Base-by-base conservation (phyloP, 1,140 invertebrate species). In the Leptestheria dahalacensis region DNA sequence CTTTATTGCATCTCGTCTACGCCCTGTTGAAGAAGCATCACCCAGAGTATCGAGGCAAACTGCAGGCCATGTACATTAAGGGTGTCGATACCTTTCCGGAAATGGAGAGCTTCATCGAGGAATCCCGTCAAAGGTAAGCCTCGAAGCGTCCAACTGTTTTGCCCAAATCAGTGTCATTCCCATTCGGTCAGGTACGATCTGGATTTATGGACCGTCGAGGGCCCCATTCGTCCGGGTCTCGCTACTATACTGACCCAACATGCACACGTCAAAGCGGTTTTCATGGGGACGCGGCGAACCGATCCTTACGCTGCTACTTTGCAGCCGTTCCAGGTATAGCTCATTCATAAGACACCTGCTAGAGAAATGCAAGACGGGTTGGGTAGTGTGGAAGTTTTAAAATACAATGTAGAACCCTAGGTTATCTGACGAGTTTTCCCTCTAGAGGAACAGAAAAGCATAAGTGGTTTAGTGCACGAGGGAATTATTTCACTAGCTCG, bases 271-370 rank as follows among this genome's bases (percentile, higher is more conserved):
- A 86, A 86, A 71, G 89, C 85, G 2, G 83, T 86, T 58, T 73
- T 97, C 2, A 89, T 97, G 83, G 93, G 93, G 29, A 89, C 84
- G 20, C 77, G 92, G 64, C 77, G 78, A 62, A 86, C 82, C 6
- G 92, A 97, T 77, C 90, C 91, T 0, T 82, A 80, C 68, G 82
- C 83, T 24, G 69, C 78, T 52, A 70, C 80, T 63, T 68, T 90
- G 20, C 67, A 79, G 24, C 69, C 75, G 61, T 84, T 89, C 74
- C 80, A 82, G 76, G 85, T 88, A 72, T 68, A 65, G 64, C 41
- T 20, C 28, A 62, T 33, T 48, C 25, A n/a, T 21, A 26, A 12
- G 18, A n/a, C n/a, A n/a, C n/a, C n/a, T n/a, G n/a, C n/a, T n/a
- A n/a, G n/a, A n/a, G n/a, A n/a, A n/a, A n/a, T n/a, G n/a, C n/a